phyloP scores from a whole-genome alignment of 2,113 vertebrate species.

The Esox niger region DNA sequence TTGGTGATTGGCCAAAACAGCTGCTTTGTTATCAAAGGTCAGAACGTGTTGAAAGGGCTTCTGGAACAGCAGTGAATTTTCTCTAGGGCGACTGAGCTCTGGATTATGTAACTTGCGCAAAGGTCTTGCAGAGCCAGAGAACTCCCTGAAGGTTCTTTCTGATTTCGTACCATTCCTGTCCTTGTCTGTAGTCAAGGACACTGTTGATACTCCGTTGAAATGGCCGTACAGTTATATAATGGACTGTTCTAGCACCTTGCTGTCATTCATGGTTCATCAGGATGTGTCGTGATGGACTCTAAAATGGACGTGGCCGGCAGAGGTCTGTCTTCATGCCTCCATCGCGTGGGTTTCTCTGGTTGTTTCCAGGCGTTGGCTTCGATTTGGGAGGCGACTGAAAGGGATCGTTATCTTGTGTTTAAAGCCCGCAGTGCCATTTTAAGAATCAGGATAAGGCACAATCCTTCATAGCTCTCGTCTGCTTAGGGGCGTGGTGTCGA shows the following conservation, averaged over 20 bases:
- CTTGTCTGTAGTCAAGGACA: neutral
- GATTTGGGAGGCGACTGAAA: conserved; percentile 7
- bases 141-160: neutral
- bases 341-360: conserved; percentile 23
- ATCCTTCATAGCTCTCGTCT: neutral
- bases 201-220: neutral
- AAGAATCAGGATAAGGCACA: conserved; percentile 12
- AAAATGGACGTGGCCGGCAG: neutral
- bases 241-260: too few relatives aligned
- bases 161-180: neutral
- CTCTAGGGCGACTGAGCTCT: neutral
- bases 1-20: neutral
- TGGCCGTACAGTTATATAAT: too few relatives aligned
- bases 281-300: neutral
- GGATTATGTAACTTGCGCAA: neutral
- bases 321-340: neutral
- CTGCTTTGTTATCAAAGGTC: neutral
- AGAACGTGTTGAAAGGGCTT: neutral
- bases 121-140: neutral
- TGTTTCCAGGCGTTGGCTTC: conserved; percentile 14
- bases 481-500: neutral
- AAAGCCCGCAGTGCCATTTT: neutral
- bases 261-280: neutral
- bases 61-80: neutral
- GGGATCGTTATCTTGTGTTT: conserved; percentile 19